Evolutionary conservation across 2,888 invertebrate genomes (phyloP), one percentile per base, ranked within the genome.

Genomic region (Folsomia manolachei): DNA sequence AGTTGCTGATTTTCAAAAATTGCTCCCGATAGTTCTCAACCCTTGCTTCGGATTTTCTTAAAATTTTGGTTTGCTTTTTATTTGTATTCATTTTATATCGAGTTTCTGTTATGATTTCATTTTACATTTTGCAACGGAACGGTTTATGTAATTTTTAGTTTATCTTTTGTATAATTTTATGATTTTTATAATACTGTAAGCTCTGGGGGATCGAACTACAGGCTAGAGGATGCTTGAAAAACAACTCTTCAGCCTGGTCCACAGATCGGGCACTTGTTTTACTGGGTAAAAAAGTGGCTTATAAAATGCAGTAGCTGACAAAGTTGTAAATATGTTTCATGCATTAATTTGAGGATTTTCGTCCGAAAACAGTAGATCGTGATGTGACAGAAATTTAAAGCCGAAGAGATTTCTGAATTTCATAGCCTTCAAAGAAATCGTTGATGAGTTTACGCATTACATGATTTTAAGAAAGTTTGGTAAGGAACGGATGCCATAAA

Each of bases 21-120:
- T n/a, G 67, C 56, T 67, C 67, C 67, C 60, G 67, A 9, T 19
- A 11, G n/a, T 24, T 23, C 21, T 23, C 51, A 21, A 25, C 52
- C 60, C 51, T 26, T 9, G 24, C 27, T 19, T 52, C 2, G 27
- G 52, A 63, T 69, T 75, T 75, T 67, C 21, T 25, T 56, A 27
- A 72, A n/a, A 67, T 75, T 75, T 71, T 75, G 75, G 75, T 72
- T 75, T 75, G 52, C 75, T 75, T 75, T 75, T 75, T 75, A 71
- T 69, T 61, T 23, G 53, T 24, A 56, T 70, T n/a, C n/a, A n/a
- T n/a, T 69, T 39, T 74, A 69, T 69, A 65, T 71, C 27, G 39
- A 56, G 51, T 70, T 63, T 72, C 75, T 75, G 75, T 75, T 75
- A 72, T 75, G 71, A 72, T n/a, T n/a, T n/a, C n/a, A n/a, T 53